Base-by-base conservation (phyloP, 2,888 invertebrate species). In the Yponomeuta cagnagella region DNA sequence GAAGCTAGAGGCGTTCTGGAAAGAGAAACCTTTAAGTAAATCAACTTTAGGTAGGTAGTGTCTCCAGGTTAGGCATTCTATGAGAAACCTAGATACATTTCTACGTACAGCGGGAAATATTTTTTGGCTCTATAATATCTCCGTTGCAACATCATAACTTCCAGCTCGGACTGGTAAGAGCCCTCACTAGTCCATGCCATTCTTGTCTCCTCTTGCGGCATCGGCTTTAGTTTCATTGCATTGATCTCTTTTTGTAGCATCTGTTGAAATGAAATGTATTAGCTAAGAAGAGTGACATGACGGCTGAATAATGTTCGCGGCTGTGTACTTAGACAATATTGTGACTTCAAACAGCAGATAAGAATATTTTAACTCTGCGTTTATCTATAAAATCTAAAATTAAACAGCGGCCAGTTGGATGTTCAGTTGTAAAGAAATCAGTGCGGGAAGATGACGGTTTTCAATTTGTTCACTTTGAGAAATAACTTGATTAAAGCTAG, bases 51-150 rank as follows among this genome's bases (percentile, higher is more conserved):
- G 43, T 43, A 43, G 8, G 43, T 43, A 43, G 9, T 37, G 37
- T 4, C 4, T 37, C 37, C 37, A 37, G 2, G 8, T 43, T 43
- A 43, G 9, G 43, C 43, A 43, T 43, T 8, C 43, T 15, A 15
- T 15, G 15, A 1, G 3, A 58, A 15, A 58, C 1, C 3, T 58
- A 58, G 10, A 12, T 52, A 12, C 10, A 12, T 10, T 12, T 4
- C 12, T 58, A 58, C 82, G 78, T 74, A 91, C 91, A 86, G 87
- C 0, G 91, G 91, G 72, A 91, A 91, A 75, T 90, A 91, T 76
- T 87, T 89, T 70, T 74, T 80, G 1, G 70, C 72, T 1, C 73
- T 74, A 65, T 75, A 75, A 2, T 73, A 72, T 12, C 74, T 70
- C 1, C 81, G 77, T 2, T 84, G 86, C 1, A 80, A 75, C 78